phyloP scores from a whole-genome alignment of 2,888 invertebrate species.

The Chouioia cunea region DNA sequence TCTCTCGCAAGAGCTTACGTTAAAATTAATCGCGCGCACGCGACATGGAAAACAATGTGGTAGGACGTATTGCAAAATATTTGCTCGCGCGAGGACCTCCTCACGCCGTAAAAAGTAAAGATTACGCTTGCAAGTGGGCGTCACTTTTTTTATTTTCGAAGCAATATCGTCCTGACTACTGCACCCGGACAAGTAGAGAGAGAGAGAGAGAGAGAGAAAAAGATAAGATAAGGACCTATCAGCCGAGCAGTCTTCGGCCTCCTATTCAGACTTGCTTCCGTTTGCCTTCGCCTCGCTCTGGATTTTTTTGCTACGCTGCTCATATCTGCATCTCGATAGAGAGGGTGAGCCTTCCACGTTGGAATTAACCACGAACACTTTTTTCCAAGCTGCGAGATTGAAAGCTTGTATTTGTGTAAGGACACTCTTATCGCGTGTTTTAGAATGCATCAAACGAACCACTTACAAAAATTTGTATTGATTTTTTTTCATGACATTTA shows the following conservation, averaged over 20 bases:
- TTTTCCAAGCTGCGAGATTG: no score
- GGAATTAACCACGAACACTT: no score
- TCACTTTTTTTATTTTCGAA: conserved; percentile 30
- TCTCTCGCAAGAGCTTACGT: no score
- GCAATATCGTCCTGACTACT: conserved; percentile 25
- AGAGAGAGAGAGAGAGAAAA: conserved; percentile 5
- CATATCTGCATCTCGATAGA: no score
- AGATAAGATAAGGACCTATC: conserved; percentile 60
- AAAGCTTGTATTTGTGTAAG: no score
- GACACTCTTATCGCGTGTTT: no score
- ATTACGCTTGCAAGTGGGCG: conserved; percentile 10
- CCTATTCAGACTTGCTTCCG: conserved; percentile 33
- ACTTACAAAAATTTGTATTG: no score
- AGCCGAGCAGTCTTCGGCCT: conserved; percentile 34
- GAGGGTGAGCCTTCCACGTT: no score
- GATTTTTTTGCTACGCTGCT: conserved; percentile 8
- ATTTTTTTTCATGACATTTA: no score
- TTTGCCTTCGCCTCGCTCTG: conserved; percentile 19
- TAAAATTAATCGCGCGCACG: no score
- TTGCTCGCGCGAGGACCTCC: neutral
- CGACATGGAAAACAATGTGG: neutral
- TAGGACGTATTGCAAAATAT: no score
- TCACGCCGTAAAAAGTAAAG: conserved; percentile 12
- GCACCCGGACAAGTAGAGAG: conserved; percentile 5
- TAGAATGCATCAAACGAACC: no score